Evolutionary conservation across 2,113 vertebrate genomes (phyloP).

Genomic region (Hymenochirus boettgeri): DNA sequence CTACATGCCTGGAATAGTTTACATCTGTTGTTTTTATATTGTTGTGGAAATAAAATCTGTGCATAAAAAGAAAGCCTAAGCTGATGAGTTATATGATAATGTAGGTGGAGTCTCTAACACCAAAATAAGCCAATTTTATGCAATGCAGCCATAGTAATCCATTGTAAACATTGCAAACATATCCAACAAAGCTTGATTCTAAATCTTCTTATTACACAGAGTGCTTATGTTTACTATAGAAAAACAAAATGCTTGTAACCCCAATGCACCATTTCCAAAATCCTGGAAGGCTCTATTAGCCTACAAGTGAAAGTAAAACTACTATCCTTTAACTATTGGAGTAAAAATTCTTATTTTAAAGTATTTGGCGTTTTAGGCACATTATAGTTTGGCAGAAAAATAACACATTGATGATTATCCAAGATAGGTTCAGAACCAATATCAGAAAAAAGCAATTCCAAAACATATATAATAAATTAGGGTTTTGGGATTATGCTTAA

Average conservation of each 20-base stretch:
- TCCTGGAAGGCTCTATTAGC: too few species aligned
- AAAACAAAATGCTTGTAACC: background rate
- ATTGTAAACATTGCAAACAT: slow-evolving; percentile 15
- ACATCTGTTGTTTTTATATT: slow-evolving; percentile 20
- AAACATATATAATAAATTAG: too few species aligned
- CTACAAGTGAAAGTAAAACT: too few species aligned
- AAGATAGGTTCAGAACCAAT: too few species aligned
- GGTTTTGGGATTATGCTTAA: too few species aligned
- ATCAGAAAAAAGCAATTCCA: too few species aligned
- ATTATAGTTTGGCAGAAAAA: too few species aligned
- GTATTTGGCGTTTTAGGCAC: too few species aligned
- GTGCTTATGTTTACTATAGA: background rate
- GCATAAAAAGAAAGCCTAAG: slow-evolving; percentile 1
- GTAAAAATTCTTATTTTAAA: too few species aligned
- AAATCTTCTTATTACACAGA: slow-evolving; percentile 3
- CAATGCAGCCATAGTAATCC: slow-evolving; percentile 11
- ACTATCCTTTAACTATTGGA: too few species aligned
- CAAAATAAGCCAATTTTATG: slow-evolving; percentile 8
- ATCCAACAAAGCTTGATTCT: slow-evolving; percentile 5
- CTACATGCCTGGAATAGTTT: slow-evolving; percentile 28
- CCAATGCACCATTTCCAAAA: background rate
- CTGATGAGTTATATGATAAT: slow-evolving; percentile 21
- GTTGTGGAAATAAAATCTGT: slow-evolving; percentile 12
- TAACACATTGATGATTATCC: too few species aligned
- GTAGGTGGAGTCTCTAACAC: background rate